Base-by-base conservation (phyloP, 2,888 invertebrate species). In the Nomada lathburiana region DNA sequence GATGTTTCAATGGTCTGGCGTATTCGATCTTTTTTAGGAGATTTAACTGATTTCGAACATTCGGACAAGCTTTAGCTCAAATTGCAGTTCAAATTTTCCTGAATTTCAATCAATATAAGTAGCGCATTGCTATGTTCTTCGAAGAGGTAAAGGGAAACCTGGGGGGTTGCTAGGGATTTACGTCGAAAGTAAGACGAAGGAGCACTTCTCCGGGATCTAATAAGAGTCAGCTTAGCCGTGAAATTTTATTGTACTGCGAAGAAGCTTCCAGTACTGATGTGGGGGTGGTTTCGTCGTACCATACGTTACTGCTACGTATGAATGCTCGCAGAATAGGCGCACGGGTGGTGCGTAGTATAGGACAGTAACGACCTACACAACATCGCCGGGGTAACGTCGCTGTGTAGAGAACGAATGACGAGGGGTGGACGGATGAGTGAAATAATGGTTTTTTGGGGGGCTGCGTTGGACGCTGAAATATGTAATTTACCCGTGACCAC, bases 151-250 rank as follows among this genome's bases (percentile, higher is more conserved):
- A 64, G 64, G 57, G 26, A 50, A 63, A 52, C 62, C 60, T 50
- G 36, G 60, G 62, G 55, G 36, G 65, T 72, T 69, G 60, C 57
- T 59, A 64, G 62, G 69, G 60, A 76, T 87, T 87, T 78, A 76
- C 82, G 86, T 76, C 63, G 53, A 44, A 53, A 81, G 76, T 75
- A 85, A 68, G 83, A 84, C 60, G 74, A 72, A 76, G 79, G 76
- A 62, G 62, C 77, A 85, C 71, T 78, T 63, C 67, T 70, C 36
- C 29, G 55, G 70, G 69, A 80, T 77, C 80, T 78, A 84, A 86
- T 87, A 87, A 87, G 87, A 82, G 70, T 50, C 68, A 81, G 78
- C 80, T 87, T 83, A 85, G 84, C 80, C 74, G 78, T 87, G 83
- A 87, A 86, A 85, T 86, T 86, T 85, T 85, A 83, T 83, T 83